A percentile compares a stretch with the other conserved stretches of the same genome.
phyloP scores from a whole-genome alignment of 2,888 invertebrate genomes.

The Hydropsyche betteni region DNA sequence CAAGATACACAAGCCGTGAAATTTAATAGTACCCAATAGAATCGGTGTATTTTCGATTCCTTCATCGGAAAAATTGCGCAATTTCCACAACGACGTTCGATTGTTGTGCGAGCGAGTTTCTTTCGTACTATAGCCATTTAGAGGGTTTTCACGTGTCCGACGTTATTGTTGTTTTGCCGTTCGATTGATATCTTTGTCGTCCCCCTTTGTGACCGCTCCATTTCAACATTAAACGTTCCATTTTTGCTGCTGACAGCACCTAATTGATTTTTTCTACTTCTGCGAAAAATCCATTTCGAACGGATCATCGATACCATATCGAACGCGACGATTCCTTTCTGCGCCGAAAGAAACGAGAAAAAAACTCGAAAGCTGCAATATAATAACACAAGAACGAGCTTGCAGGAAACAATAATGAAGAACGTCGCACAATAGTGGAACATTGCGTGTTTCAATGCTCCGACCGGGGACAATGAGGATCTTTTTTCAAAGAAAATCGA shows the following conservation, averaged over 20 bases:
- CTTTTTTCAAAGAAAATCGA: constrained; percentile 13
- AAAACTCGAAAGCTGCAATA: constrained; percentile 11
- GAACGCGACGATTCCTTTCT: no score
- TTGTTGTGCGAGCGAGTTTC: constrained; percentile 16
- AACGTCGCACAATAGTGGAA: no score
- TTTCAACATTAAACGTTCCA: constrained; percentile 51
- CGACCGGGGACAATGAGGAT: not conserved
- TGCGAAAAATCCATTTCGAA: constrained; percentile 47
- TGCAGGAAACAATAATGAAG: no score
- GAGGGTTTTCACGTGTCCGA: constrained; percentile 46
- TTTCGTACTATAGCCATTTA: constrained; percentile 44
- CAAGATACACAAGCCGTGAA: not conserved
- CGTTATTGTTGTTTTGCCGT: constrained; percentile 48
- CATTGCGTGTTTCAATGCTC: no score
- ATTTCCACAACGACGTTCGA: not conserved
- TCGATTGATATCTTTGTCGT: constrained; percentile 50
- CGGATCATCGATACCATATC: constrained; percentile 46
- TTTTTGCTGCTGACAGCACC: constrained; percentile 51
- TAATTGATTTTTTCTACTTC: constrained; percentile 51
- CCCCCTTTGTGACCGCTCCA: constrained; percentile 47
- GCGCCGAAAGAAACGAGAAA: not conserved
- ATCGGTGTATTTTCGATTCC: constrained; percentile 5
- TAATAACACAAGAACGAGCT: not conserved
- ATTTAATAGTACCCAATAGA: not conserved
- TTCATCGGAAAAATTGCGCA: not conserved